Percentiles rank a stretch among this genome's conserved stretches.
phyloP scores from a whole-genome alignment of 2,888 invertebrate genomes.

The Athalia rosae region DNA sequence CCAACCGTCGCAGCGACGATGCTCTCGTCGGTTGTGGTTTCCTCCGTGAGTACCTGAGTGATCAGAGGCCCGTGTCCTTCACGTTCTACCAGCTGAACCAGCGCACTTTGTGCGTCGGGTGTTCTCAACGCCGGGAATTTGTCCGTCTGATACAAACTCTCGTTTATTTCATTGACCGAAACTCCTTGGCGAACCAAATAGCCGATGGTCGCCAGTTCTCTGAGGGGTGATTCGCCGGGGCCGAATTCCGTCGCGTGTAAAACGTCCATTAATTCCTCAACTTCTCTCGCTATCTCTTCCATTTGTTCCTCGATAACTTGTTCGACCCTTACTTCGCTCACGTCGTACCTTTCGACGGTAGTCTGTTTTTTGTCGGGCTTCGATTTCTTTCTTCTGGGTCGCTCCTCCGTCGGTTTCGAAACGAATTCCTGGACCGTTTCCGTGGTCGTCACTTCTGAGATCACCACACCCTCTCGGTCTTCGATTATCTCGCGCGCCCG shows the following conservation, averaged over 20 bases:
- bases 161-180: constrained; percentile 83
- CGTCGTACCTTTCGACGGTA: constrained; percentile 69
- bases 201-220: constrained; percentile 89
- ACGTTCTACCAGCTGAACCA: constrained; percentile 89
- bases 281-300: constrained; percentile 80
- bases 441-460: constrained; percentile 67
- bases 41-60: constrained; percentile 87
- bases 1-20: constrained; percentile 87
- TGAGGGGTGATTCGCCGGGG: constrained; percentile 84
- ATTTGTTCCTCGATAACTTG: constrained; percentile 77
- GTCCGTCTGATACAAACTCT: constrained; percentile 84
- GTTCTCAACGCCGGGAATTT: constrained; percentile 87
- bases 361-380: constrained; percentile 64
- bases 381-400: constrained; percentile 55
- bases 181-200: constrained; percentile 86
- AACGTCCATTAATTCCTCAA: constrained; percentile 84
- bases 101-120: constrained; percentile 88
- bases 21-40: constrained; percentile 85
- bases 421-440: constrained; percentile 62
- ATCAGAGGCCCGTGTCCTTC: constrained; percentile 88
- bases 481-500: constrained; percentile 75
- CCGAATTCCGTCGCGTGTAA: constrained; percentile 88
- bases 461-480: constrained; percentile 72
- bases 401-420: constrained; percentile 62
- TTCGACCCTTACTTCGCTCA: constrained; percentile 75